A percentile compares a stretch with the other conserved stretches of the same genome.
Conservation (phyloP, 2,797 vertebrate genomes). For the Gila robusta region DNA sequence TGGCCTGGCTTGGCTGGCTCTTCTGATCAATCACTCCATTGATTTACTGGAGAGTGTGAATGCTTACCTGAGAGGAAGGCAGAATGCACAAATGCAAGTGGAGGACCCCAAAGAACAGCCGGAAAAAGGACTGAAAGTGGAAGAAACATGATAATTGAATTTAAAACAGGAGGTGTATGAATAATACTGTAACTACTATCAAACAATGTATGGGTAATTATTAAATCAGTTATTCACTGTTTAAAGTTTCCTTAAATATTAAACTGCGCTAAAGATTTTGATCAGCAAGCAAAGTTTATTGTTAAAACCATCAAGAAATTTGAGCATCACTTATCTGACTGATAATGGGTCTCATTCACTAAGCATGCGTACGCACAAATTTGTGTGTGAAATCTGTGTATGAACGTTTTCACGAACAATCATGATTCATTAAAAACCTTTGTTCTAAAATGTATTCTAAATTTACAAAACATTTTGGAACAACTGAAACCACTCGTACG, state of each 20-base stretch:
- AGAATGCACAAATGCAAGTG: slow-evolving; percentile 23
- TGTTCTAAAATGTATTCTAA: background rate
- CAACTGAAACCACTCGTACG: background rate
- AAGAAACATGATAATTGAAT: slow-evolving; percentile 19
- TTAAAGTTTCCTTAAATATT: background rate
- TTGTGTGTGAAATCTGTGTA: background rate
- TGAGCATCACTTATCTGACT: background rate
- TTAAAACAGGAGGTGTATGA: background rate
- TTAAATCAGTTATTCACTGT: background rate
- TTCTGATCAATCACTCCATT: slow-evolving; percentile 88
- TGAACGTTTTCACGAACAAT: background rate
- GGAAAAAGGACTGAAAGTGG: slow-evolving; percentile 1
- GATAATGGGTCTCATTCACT: background rate
- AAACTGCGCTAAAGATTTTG: background rate
- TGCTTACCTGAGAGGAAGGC: slow-evolving; percentile 60
- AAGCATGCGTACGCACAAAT: background rate
- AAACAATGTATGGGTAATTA: background rate
- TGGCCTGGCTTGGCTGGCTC: slow-evolving; percentile 91
- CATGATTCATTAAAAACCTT: background rate
- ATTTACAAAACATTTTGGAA: no score
- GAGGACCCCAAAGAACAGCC: slow-evolving; percentile 61
- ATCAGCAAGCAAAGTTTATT: background rate
- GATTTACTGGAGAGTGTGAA: slow-evolving; percentile 84
- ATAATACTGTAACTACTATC: background rate
- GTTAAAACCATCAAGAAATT: background rate